These are phyloP conservation scores for Tringa solitaria DNA, from an alignment of 2,113 vertebrate species.

Conservation along the genomic window DNA sequence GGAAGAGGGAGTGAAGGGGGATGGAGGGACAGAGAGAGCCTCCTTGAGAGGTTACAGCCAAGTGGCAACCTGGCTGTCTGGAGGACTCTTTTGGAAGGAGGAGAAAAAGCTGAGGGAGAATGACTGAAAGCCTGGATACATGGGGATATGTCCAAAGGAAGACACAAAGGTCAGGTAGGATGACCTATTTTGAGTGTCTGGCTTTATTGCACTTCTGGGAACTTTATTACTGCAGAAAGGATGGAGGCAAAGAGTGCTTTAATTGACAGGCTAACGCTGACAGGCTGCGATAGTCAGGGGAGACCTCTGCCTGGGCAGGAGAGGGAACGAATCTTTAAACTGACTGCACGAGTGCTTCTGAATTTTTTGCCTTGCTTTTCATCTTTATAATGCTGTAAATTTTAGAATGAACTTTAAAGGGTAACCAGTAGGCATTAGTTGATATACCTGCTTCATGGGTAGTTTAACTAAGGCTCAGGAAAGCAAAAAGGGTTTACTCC, in stretches of 20 bases:
- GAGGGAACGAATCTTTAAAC: neutral
- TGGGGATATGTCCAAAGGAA: neutral
- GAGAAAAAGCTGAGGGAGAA: neutral
- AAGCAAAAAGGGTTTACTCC: neutral
- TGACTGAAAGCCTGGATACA: neutral
- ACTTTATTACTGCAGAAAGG: neutral
- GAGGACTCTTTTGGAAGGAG: neutral
- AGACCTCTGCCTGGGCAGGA: neutral
- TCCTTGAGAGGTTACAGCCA: neutral
- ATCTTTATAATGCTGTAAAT: constrained; percentile 2
- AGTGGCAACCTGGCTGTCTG: neutral
- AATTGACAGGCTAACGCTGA: neutral
- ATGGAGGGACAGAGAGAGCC: accelerated
- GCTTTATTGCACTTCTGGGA: neutral
- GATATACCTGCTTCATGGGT: neutral
- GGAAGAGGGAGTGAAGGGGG: neutral
- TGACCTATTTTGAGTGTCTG: neutral
- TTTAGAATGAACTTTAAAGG: constrained; percentile 24
- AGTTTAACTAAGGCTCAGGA: neutral
- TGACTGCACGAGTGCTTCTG: neutral
- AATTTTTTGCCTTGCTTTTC: neutral
- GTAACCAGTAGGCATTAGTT: neutral
- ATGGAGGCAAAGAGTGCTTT: neutral
- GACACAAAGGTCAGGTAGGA: neutral
- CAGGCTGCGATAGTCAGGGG: accelerated